Evolutionary conservation across 2,113 vertebrate species (phyloP).

Genomic region (Ciconia stormi): DNA sequence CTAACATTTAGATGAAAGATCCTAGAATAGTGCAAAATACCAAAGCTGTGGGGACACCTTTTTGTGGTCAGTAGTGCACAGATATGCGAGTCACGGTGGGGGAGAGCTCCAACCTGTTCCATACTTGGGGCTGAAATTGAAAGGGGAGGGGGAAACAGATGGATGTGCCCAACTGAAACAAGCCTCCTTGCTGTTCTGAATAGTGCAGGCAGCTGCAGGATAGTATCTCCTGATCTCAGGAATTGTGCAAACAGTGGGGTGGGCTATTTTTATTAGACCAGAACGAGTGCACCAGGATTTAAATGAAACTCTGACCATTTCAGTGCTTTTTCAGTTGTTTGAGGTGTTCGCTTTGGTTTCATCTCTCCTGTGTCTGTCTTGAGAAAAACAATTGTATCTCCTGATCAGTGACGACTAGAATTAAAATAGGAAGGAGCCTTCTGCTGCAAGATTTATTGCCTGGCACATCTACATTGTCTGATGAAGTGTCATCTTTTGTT

Average conservation of each 20-base stretch:
- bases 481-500: not conserved
- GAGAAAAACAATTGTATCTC: constrained; percentile 3
- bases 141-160: not conserved
- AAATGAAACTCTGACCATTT: not conserved
- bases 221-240: not conserved
- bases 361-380: not conserved
- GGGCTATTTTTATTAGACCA: not conserved
- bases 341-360: not conserved
- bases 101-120: not conserved
- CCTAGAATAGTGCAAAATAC: not conserved
- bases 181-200: not conserved
- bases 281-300: not conserved
- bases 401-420: not conserved
- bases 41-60: not conserved
- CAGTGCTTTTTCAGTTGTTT: not conserved
- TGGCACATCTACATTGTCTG: not conserved
- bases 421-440: constrained; percentile 35
- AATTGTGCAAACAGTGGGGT: not conserved
- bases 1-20: not conserved
- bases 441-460: constrained; percentile 21
- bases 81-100: fast-evolving
- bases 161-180: not conserved
- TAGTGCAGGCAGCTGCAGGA: not conserved
- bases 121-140: not conserved
- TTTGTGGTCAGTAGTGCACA: not conserved